These are phyloP conservation scores for Enteromius viviparus DNA, from an alignment of 2,797 vertebrate genomes.

Conservation along the genomic window DNA sequence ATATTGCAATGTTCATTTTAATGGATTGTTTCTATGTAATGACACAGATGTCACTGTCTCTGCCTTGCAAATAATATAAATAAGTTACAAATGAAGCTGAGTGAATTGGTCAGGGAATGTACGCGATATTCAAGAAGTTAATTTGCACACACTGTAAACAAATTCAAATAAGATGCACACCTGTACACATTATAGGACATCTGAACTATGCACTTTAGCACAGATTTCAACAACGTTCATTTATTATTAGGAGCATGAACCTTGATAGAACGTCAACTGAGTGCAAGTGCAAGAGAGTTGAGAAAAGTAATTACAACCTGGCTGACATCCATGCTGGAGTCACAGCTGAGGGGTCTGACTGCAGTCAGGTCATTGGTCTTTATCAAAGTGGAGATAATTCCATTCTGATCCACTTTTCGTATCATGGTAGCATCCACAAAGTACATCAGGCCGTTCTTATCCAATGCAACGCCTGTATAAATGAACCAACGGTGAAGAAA, in stretches of 20 bases:
- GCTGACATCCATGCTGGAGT: constrained; percentile 91
- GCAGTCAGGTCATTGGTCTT: constrained; percentile 87
- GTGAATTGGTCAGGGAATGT: background rate
- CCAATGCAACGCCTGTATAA: constrained; percentile 83
- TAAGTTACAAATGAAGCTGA: background rate
- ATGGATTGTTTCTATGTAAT: background rate
- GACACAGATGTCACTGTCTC: background rate
- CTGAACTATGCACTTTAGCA: background rate
- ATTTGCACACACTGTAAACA: background rate
- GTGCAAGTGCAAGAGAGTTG: background rate
- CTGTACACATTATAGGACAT: background rate
- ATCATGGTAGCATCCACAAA: constrained; percentile 92
- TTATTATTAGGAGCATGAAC: background rate
- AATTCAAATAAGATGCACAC: background rate
- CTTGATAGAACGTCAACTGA: background rate
- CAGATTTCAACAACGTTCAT: background rate
- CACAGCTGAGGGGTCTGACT: constrained; percentile 88
- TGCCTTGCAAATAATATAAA: background rate
- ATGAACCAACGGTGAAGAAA: background rate
- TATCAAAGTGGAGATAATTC: constrained; percentile 88
- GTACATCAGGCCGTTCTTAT: constrained; percentile 89
- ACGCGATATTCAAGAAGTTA: background rate
- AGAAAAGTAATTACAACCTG: constrained; percentile 73
- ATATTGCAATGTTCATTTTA: background rate
- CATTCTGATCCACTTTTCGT: constrained; percentile 89